Conservation (phyloP, 2,113 vertebrate species). For the Pseudolaguvia tuberculata region DNA sequence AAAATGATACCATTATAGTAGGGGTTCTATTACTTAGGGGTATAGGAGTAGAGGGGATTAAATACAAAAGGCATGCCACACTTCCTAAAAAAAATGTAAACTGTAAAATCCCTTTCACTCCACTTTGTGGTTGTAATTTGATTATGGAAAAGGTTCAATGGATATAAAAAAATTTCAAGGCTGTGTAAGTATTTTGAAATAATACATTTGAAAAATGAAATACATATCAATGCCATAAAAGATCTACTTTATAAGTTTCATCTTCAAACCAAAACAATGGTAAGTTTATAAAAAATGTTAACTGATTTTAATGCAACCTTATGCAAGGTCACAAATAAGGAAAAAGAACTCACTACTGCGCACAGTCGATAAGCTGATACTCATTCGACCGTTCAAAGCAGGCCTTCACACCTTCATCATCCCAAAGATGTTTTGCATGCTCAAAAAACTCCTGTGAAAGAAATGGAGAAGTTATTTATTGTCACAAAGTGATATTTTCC, state of each 20-base stretch:
- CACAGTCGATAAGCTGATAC: conserved; percentile 72
- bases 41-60: too few species aligned
- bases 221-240: not conserved
- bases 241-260: not conserved
- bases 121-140: too few species aligned
- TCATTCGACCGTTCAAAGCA: conserved; percentile 70
- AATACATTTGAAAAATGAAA: too few species aligned
- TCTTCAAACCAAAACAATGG: not conserved
- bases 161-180: too few species aligned
- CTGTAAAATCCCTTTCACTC: too few species aligned
- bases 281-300: not conserved
- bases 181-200: too few species aligned
- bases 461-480: not conserved
- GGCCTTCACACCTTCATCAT: conserved; percentile 64
- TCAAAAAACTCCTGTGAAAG: conserved; percentile 68
- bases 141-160: too few species aligned
- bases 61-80: too few species aligned
- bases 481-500: not conserved
- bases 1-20: too few species aligned
- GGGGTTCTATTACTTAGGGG: too few species aligned
- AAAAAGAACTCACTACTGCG: conserved; percentile 63
- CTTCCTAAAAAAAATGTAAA: too few species aligned
- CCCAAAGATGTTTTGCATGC: conserved; percentile 66
- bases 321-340: not conserved
- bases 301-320: not conserved